Evolutionary conservation across 1,140 invertebrate species (phyloP).

Genomic region (Tetramorium alpestre): DNA sequence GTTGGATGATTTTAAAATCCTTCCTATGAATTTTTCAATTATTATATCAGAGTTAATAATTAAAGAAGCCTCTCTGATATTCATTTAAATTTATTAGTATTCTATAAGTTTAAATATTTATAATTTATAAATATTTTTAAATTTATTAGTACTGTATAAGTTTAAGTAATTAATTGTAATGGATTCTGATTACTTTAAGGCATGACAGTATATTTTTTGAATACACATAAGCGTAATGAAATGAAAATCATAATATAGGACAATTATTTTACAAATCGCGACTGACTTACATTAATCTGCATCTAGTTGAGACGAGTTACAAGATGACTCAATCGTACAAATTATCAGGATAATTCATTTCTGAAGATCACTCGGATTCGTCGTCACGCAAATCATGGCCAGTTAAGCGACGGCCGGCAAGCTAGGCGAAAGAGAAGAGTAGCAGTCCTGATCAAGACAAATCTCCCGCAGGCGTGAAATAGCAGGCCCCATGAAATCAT

Average conservation of each 20-base stretch:
- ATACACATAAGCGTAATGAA: background rate
- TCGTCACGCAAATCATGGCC: constrained; percentile 67
- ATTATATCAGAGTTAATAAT: background rate
- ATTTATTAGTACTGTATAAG: background rate
- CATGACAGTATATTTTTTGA: background rate
- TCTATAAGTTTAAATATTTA: background rate
- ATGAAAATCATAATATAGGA: background rate
- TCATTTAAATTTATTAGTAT: background rate
- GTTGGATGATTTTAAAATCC: background rate
- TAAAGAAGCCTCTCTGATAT: background rate
- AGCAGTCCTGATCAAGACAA: constrained; percentile 66
- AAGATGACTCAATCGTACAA: constrained; percentile 53
- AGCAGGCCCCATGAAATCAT: constrained; percentile 69
- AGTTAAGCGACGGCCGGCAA: constrained; percentile 33
- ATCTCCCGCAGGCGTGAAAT: constrained; percentile 73
- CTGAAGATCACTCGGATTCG: constrained; percentile 43
- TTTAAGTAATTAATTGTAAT: background rate
- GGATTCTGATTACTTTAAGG: background rate
- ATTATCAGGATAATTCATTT: constrained; percentile 56
- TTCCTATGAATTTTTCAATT: background rate
- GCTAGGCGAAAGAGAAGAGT: constrained; percentile 49
- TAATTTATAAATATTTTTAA: background rate
- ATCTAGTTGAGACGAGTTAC: constrained; percentile 25
- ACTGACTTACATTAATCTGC: constrained; percentile 33
- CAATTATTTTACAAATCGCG: constrained; percentile 4